Conservation (phyloP, 1,140 invertebrate genomes). For the Hesperophylax magnus region DNA sequence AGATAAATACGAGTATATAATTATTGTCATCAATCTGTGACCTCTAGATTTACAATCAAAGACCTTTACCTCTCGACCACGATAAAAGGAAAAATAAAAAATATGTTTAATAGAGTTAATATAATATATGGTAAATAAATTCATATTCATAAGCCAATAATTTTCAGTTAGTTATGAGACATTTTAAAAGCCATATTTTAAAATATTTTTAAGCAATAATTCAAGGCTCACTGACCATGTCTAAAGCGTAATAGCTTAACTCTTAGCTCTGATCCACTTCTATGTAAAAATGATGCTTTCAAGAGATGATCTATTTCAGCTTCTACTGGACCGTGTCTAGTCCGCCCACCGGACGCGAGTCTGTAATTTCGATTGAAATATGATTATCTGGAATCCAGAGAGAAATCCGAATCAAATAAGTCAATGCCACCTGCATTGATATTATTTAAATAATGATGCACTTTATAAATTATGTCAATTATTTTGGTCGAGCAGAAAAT, state of each 20-base stretch:
- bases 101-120: too few species aligned
- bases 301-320: not conserved
- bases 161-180: too few species aligned
- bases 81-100: too few species aligned
- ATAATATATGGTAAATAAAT: too few species aligned
- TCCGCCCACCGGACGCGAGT: not conserved
- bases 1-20: too few species aligned
- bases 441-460: slow-evolving; percentile 3
- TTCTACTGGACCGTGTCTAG: not conserved
- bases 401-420: not conserved
- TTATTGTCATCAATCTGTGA: too few species aligned
- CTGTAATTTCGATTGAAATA: not conserved
- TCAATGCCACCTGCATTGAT: slow-evolving; percentile 6
- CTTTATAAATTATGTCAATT: not conserved
- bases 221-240: not conserved
- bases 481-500: too few species aligned
- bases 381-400: not conserved
- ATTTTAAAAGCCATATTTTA: not conserved
- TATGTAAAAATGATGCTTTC: not conserved
- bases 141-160: too few species aligned
- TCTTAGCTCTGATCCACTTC: not conserved
- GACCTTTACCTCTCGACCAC: too few species aligned
- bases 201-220: not conserved
- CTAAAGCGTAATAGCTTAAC: not conserved
- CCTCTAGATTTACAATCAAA: too few species aligned